Base-by-base conservation (phyloP, 2,113 vertebrate genomes). In the Patagioenas fasciata region DNA sequence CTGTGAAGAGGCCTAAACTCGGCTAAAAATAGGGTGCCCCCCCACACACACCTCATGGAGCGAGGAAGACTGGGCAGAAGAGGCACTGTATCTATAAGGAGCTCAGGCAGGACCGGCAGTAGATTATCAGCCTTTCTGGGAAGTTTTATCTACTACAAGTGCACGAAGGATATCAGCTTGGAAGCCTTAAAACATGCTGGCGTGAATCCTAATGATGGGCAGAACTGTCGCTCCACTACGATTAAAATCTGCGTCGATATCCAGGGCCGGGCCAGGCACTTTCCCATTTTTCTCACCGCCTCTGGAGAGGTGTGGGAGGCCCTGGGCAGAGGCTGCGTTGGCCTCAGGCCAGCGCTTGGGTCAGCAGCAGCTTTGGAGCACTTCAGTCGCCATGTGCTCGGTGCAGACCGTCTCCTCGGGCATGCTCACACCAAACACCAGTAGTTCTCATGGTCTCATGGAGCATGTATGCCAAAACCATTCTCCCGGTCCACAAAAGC, bases 401-500 rank as follows among this genome's bases (percentile, higher is more conserved):
- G 42, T 13, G 42, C n/a, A 9, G 26, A 17, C 2, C 0, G 1
- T 32, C 62, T 73, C 71, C 42, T 40, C 1, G 1, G 48, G 32
- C 50, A 74, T 0, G 0, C 15, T 34, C 3, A 14, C 0, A 0
- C 26, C 29, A 21, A 50, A 14, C 69, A 6, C 50, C 2, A 0
- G 26, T 0, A 0, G 9, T n/a, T 42, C 19, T 42, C 78, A 28
- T 2, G 9, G n/a, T 42, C 19, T 36, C 78, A 31, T 2, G 8
- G 20, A 60, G 40, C 32, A 36, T 0, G 0, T 0, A 0, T 17
- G 26, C 44, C 56, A 42, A 42, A 80, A 53, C 25, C 29, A 57
- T 70, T 10, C 44, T 80, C 23, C 26, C 0, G 0, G 5, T 26
- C 53, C 54, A 50, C 17, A 85, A 18, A 84, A 69, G 5, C 28